Evolutionary conservation across 2,797 vertebrate species (phyloP).

Genomic region (Phrynocephalus forsythii): DNA sequence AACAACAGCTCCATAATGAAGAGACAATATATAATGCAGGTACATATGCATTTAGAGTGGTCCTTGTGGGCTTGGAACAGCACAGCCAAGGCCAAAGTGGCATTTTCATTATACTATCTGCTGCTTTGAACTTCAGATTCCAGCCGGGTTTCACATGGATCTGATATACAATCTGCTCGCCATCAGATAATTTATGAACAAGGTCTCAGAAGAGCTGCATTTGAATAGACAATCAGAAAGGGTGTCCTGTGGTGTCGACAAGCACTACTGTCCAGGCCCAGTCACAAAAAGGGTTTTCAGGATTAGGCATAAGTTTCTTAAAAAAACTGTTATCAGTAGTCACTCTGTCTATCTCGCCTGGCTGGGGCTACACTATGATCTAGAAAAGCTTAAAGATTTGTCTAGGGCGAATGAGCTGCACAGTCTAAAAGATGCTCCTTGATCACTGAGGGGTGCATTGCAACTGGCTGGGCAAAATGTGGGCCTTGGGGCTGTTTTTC

Average conservation of each 20-base stretch:
- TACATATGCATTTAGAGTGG: slow-evolving; percentile 49
- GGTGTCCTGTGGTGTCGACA: not conserved
- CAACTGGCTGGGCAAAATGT: no score
- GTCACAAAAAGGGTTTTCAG: not conserved
- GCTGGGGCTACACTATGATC: not conserved
- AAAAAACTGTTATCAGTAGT: not conserved
- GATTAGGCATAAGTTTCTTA: not conserved
- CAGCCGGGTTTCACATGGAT: slow-evolving; percentile 61
- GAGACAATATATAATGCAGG: slow-evolving; percentile 64
- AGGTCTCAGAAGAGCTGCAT: slow-evolving; percentile 67
- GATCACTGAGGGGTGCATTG: no score
- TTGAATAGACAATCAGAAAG: slow-evolving; percentile 45
- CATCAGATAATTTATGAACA: slow-evolving; percentile 69
- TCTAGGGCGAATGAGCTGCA: not conserved
- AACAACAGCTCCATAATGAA: slow-evolving; percentile 66
- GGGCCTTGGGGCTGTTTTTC: no score
- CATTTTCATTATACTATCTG: slow-evolving; percentile 66
- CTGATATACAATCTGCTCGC: slow-evolving; percentile 72
- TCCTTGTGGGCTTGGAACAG: slow-evolving; percentile 61
- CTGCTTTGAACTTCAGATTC: slow-evolving; percentile 56
- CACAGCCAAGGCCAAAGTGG: slow-evolving; percentile 70
- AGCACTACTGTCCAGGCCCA: not conserved
- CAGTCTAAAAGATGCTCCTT: no score
- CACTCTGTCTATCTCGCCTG: not conserved
- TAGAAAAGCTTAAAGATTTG: not conserved